These are phyloP conservation scores for Parauchenoglanis ngamensis DNA, from an alignment of 2,797 vertebrate genomes.

Conservation along the genomic window DNA sequence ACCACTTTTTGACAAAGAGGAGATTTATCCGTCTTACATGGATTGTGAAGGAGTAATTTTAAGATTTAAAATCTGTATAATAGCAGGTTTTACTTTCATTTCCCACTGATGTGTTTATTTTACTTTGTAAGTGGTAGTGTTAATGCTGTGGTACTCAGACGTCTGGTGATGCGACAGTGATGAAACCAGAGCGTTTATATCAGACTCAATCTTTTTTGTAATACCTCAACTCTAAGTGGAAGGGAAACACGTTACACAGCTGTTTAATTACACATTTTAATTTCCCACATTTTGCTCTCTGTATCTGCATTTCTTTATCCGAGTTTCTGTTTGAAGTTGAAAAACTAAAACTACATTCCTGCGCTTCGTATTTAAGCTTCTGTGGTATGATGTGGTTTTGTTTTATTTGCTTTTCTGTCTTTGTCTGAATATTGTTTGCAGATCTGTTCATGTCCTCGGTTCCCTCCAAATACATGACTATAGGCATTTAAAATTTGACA, in stretches of 20 bases:
- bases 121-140: constrained; percentile 29
- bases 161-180: not conserved
- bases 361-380: constrained; percentile 52
- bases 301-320: not conserved
- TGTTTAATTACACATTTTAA: not conserved
- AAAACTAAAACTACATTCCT: constrained; percentile 20
- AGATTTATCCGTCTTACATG: constrained; percentile 66
- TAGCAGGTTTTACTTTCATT: not conserved
- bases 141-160: constrained; percentile 62
- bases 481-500: constrained; percentile 57
- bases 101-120: constrained; percentile 30
- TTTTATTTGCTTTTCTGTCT: constrained; percentile 42
- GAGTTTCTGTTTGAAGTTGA: constrained; percentile 3
- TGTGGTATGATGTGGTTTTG: constrained; percentile 55
- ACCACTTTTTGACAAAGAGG: constrained; percentile 73
- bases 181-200: not conserved
- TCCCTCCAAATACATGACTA: constrained; percentile 49
- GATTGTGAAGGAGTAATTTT: constrained; percentile 13
- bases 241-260: not conserved
- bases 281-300: not conserved
- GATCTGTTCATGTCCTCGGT: constrained; percentile 46
- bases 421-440: constrained; percentile 36
- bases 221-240: constrained; percentile 20
- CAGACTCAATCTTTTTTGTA: constrained; percentile 10
- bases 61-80: not conserved